Evolutionary conservation across 2,797 vertebrate species (phyloP), one percentile per base, ranked within the genome.

Genomic region (Luscinia megarhynchos): DNA sequence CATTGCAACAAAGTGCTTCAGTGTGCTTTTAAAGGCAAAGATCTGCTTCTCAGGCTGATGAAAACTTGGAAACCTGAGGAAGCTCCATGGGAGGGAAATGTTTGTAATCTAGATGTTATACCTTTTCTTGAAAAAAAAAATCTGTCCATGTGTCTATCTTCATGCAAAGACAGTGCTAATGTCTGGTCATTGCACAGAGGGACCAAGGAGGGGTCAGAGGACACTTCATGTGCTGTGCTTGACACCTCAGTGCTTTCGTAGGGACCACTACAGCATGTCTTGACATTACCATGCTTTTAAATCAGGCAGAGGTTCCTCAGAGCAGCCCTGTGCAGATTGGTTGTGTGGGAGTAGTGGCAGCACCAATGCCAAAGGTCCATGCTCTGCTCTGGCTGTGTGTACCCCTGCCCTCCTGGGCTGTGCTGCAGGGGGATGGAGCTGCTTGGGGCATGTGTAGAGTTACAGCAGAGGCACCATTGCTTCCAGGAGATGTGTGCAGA

Each of bases 201-300:
- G 23, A 38, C 23, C 12, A 29, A 21, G 50, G 23, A 68, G 24
- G 43, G 29, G 10, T n/a, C n/a, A 57, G 32, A 74, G 29, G 43
- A 57, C 2, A 0, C 17, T 40, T 74, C 2, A 4, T 17, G 54
- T 62, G 13, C 55, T 62, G 22, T 78, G 13, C 55, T 62, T 40
- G 30, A 51, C 18, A 10, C 8, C 11, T 62, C 13, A 10, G 36
- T 43, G 48, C 30, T 75, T 36, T 69, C 0, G 0, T 2, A 15
- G 57, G 38, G 11, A 36, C 26, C 13, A 9, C 22, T 26, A 14
- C 13, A 81, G 45, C 26, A 19, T 36, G 69, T 40, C 34, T 15
- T 69, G 57, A 43, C 24, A 45, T 57, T 32, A 12, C 26, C 7
- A 2, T n/a, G 54, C 23, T 62, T 73, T 62, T 41, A 57, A 67